Evolutionary conservation across 2,888 invertebrate species (phyloP).

Genomic region (Phaedon cochleariae): DNA sequence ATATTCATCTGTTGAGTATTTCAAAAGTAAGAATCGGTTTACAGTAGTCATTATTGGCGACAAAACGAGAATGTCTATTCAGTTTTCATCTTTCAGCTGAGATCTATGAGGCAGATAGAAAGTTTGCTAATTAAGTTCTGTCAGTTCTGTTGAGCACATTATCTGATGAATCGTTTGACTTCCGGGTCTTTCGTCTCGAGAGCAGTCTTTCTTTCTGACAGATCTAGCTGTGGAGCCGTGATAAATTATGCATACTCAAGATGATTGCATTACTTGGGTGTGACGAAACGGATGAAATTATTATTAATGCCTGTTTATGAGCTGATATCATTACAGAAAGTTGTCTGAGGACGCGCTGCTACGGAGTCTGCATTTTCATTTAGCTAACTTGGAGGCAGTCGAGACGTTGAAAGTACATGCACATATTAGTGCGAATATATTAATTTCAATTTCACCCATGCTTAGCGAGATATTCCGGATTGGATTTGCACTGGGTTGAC

Average conservation of each 20-base stretch:
- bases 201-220: conserved; percentile 6
- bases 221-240: conserved; percentile 6
- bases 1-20: too few species aligned
- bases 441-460: conserved; percentile 28
- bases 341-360: conserved; percentile 17
- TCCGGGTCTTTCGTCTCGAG: conserved; percentile 9
- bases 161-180: conserved; percentile 16
- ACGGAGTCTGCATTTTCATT: conserved; percentile 13
- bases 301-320: conserved; percentile 34
- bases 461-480: conserved; percentile 23
- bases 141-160: conserved; percentile 19
- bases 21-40: background rate
- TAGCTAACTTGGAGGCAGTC: background rate
- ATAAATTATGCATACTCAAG: conserved; percentile 26
- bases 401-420: background rate
- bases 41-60: background rate
- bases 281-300: conserved; percentile 31
- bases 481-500: conserved; percentile 21
- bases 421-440: conserved; percentile 28
- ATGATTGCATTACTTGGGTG: conserved; percentile 23
- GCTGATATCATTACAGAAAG: conserved; percentile 26
- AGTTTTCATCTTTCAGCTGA: background rate
- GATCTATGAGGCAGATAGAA: conserved; percentile 15
- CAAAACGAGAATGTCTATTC: background rate
- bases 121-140: conserved; percentile 24